phyloP scores from a whole-genome alignment of 2,888 invertebrate species.

The Pterobdella sp. region DNA sequence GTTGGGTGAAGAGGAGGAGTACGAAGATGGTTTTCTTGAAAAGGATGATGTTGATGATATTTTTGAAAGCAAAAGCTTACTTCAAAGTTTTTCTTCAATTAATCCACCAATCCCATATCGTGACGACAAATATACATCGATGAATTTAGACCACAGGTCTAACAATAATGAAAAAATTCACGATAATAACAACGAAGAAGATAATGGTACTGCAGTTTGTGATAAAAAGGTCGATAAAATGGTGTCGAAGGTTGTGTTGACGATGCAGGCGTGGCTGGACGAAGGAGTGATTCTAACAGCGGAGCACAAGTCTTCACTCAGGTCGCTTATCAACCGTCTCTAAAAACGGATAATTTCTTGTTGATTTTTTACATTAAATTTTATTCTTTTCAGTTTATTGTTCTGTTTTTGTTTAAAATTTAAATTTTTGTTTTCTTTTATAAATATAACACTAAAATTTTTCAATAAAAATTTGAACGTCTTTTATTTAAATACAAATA shows the following conservation, averaged over 20 bases:
- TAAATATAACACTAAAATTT: no score
- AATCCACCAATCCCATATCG: no score
- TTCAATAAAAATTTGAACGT: no score
- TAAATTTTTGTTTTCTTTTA: no score
- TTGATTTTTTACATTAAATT: no score
- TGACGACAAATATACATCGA: no score
- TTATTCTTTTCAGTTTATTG: no score
- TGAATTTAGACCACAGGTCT: not conserved
- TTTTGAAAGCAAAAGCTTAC: not conserved
- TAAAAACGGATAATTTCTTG: no score
- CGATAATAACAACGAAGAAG: not conserved
- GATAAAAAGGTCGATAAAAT: slow-evolving; percentile 9
- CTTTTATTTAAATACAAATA: no score
- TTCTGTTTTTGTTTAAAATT: not conserved
- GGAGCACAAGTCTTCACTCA: not conserved
- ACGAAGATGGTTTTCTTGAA: not conserved
- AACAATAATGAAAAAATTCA: not conserved
- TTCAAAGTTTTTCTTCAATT: no score
- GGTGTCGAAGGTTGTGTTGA: not conserved
- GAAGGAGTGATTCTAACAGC: not conserved
- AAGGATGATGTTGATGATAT: slow-evolving; percentile 4
- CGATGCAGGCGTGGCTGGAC: slow-evolving; percentile 5
- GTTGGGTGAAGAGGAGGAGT: slow-evolving; percentile 5
- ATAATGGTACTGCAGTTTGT: not conserved
- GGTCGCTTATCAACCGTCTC: not conserved